Base-by-base conservation (phyloP, 2,888 invertebrate species). In the Balanococcus diminutus region DNA sequence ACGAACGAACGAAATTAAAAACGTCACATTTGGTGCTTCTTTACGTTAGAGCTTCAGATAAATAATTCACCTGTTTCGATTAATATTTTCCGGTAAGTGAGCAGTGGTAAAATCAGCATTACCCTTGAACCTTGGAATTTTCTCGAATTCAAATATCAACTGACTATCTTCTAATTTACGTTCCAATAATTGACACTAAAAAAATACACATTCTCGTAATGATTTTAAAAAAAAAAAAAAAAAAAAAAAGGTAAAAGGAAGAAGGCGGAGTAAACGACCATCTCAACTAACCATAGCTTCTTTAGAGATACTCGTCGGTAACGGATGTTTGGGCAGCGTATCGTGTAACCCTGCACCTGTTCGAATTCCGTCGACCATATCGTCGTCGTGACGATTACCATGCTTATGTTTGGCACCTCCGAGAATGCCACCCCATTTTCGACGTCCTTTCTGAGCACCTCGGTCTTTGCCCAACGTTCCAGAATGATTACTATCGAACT, bases 61-160 rank as follows among this genome's bases (percentile, higher is more conserved):
- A 16, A 82, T 11, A 14, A 56, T 25, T 83, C 31, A 31, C 56
- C 61, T 90, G 88, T 92, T 92, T 81, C 91, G 89, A 28, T 89
- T 88, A 28, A 89, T 88, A 89, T 92, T 96, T 89, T 95, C 95
- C 6, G 94, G 92, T 87, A 94, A 90, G 86, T 94, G 90, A 0
- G 96, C 96, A 6, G 94, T 94, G 2, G 93, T 92, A 89, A 94
- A 94, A 88, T 93, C 93, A 4, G 93, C 93, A 88, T 93, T 93
- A 81, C 92, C 91, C 88, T 94, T 94, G 72, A 87, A 81, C 88
- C 95, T 95, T 0, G 94, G 93, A 89, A 97, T 95, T 89, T 94
- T 93, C 90, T 96, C 96, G 91, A 96, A 97, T 89, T 97, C 96
- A 90, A 95, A 94, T 88, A 94, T 92, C 1, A 96, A 91, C 89